Conservation (phyloP, 2,888 invertebrate species). For the Polyommatus iphigenia region DNA sequence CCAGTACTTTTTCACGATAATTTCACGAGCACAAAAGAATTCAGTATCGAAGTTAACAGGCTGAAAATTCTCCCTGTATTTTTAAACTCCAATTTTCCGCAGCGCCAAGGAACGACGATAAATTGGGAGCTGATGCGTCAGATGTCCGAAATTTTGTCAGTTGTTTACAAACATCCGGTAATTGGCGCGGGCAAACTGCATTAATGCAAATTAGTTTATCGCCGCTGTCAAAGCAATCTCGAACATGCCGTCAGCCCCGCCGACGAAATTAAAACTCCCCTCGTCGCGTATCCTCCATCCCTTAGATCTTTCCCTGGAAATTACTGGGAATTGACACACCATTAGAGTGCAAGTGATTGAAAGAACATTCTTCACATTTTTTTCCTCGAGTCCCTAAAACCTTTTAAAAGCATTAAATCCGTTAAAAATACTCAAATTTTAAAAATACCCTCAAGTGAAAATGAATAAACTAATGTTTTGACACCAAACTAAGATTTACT, state of each 20-base stretch:
- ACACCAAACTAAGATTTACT: slow-evolving; percentile 12
- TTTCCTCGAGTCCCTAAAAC: not conserved
- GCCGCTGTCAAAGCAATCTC: slow-evolving; percentile 1
- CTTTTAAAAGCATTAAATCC: not conserved
- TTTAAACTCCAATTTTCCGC: not conserved
- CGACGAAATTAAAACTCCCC: not conserved
- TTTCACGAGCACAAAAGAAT: not conserved
- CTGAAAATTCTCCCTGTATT: not conserved
- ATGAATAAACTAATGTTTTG: not conserved
- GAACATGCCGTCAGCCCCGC: not conserved
- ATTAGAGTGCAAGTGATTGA: not conserved
- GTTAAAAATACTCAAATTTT: not conserved
- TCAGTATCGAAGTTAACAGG: not conserved
- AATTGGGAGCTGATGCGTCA: slow-evolving; percentile 13
- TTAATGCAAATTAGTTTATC: slow-evolving; percentile 20
- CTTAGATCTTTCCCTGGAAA: not conserved
- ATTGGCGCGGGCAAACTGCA: not conserved
- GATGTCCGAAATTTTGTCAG: slow-evolving; percentile 10
- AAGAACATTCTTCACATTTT: not conserved
- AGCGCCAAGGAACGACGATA: not conserved
- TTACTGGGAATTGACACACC: not conserved
- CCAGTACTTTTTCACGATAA: not conserved
- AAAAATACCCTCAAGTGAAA: not conserved
- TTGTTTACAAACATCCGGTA: slow-evolving; percentile 16
- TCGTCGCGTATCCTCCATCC: not conserved